These are phyloP conservation scores for Galaxias olidus DNA, from an alignment of 2,797 vertebrate genomes.

Conservation along the genomic window DNA sequence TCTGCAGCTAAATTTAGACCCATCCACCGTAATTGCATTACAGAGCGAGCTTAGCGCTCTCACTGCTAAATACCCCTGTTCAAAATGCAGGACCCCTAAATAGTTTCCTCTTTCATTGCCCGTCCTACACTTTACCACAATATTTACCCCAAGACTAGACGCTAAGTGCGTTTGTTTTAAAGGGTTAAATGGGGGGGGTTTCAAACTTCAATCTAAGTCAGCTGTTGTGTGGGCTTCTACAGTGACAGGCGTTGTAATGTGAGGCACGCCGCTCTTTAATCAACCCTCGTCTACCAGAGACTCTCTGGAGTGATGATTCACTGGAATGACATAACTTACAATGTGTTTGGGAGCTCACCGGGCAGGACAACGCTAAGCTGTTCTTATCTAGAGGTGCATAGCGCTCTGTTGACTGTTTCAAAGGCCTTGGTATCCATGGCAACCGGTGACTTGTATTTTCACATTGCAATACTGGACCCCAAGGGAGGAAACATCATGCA, in stretches of 20 bases:
- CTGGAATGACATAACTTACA: slow-evolving; percentile 50
- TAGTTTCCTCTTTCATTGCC: slow-evolving; percentile 21
- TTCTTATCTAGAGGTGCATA: slow-evolving; percentile 1
- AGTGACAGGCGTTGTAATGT: slow-evolving; percentile 44
- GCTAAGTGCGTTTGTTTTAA: slow-evolving; percentile 36
- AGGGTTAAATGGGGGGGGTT: slow-evolving; percentile 21
- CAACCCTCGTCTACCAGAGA: slow-evolving; percentile 25
- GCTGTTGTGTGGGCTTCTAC: slow-evolving; percentile 25
- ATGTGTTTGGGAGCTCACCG: slow-evolving; percentile 33
- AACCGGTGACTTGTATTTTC: neutral
- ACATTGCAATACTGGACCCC: no score
- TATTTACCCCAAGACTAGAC: slow-evolving; percentile 8
- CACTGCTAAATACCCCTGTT: slow-evolving; percentile 12
- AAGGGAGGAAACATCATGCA: no score
- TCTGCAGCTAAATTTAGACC: slow-evolving; percentile 8
- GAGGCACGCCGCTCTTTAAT: slow-evolving; percentile 43
- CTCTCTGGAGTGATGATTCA: slow-evolving; percentile 26
- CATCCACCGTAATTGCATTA: slow-evolving; percentile 1
- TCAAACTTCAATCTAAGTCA: slow-evolving; percentile 28
- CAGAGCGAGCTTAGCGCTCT: neutral
- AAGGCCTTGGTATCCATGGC: neutral
- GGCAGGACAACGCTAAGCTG: slow-evolving; percentile 17
- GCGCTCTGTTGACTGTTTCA: slow-evolving; percentile 8
- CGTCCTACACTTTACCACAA: neutral
- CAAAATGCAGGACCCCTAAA: slow-evolving; percentile 16